Evolutionary conservation across 2,888 invertebrate genomes (phyloP).

Genomic region (Drosophila aldrichi): DNA sequence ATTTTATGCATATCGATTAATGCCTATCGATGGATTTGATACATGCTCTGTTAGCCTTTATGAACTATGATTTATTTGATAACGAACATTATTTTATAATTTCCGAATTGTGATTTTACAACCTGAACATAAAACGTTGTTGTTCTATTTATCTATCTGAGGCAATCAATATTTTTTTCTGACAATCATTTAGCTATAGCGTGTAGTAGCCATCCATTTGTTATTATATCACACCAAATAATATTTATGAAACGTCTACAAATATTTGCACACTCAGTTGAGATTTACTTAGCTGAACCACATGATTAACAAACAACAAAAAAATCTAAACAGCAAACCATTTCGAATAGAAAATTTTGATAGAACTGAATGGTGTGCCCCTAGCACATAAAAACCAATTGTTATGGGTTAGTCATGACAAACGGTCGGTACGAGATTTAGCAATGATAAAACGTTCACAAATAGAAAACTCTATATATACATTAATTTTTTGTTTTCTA

Average conservation of each 20-base stretch:
- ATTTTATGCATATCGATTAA: not conserved
- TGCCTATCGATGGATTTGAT: not conserved
- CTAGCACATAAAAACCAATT: not conserved
- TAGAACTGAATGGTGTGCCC: not conserved
- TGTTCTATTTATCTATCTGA: not conserved
- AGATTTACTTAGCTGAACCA: not conserved
- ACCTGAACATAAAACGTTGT: not conserved
- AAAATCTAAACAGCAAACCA: conserved; percentile 5
- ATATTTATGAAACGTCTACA: conserved; percentile 1
- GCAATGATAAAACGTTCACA: not conserved
- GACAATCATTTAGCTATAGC: not conserved
- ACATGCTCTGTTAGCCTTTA: not conserved
- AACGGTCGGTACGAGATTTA: not conserved
- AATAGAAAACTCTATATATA: not conserved
- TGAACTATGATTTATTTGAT: not conserved
- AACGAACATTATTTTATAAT: not conserved
- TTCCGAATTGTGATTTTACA: not conserved
- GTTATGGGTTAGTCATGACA: conserved; percentile 9
- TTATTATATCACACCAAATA: conserved; percentile 3
- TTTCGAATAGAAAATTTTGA: not conserved
- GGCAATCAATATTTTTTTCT: not conserved
- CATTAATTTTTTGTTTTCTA: not conserved
- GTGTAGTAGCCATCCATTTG: not conserved
- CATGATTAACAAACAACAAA: not conserved
- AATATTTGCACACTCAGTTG: not conserved